These are phyloP conservation scores for Nomada hirtipes DNA, from an alignment of 2,888 invertebrate genomes.

Conservation along the genomic window DNA sequence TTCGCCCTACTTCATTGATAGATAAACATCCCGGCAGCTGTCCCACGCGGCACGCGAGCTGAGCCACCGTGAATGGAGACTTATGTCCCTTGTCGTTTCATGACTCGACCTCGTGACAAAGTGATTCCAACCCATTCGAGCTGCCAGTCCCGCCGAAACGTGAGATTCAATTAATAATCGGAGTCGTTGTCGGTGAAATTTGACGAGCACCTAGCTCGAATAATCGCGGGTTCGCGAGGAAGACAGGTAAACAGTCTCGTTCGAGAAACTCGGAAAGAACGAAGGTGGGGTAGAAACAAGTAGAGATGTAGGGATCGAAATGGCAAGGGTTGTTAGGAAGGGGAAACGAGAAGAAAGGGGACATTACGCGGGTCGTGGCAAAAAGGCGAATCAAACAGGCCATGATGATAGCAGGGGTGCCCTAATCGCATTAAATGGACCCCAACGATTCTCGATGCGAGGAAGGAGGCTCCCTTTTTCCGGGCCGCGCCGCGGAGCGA, in stretches of 20 bases:
- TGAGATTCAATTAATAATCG: slow-evolving; percentile 1
- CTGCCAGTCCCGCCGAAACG: too few species aligned
- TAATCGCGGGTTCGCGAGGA: slow-evolving; percentile 26
- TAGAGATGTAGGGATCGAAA: neutral
- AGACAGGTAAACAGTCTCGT: slow-evolving; percentile 9
- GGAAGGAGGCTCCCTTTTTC: slow-evolving; percentile 34
- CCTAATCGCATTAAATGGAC: slow-evolving; percentile 74
- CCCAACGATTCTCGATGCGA: slow-evolving; percentile 63
- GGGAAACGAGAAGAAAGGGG: slow-evolving; percentile 44
- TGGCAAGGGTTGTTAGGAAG: neutral
- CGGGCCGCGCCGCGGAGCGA: slow-evolving; percentile 28
- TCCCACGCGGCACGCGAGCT: neutral
- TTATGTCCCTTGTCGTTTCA: neutral
- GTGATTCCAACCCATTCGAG: neutral
- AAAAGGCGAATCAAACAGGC: slow-evolving; percentile 72
- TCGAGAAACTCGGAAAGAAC: slow-evolving; percentile 2
- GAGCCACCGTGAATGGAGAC: neutral
- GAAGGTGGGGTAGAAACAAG: slow-evolving; percentile 9
- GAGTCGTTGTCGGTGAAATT: slow-evolving; percentile 37
- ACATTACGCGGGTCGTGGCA: slow-evolving; percentile 63
- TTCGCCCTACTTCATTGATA: neutral
- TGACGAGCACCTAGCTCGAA: slow-evolving; percentile 26
- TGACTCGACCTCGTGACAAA: neutral
- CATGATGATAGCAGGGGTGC: slow-evolving; percentile 67
- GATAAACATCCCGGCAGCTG: neutral